Evolutionary conservation across 2,797 vertebrate species (phyloP), one percentile per base, ranked within the genome.

Genomic region (Aselliscus stoliczkanus): DNA sequence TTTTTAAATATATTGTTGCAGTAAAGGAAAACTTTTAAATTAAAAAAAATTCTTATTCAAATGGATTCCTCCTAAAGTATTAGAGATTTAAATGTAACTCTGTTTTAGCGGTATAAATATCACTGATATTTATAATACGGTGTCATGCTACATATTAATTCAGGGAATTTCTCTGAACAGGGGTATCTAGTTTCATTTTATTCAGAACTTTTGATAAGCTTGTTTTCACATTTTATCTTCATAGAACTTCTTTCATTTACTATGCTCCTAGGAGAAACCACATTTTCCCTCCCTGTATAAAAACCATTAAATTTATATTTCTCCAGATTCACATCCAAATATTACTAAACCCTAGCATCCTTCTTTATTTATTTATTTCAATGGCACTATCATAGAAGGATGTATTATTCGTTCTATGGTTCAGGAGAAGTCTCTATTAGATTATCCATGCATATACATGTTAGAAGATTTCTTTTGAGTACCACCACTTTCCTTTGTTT

Each of bases 1-100:
- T 97, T 98, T 97, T 93, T 94, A 97, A 94, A 84, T 97, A 95
- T 93, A 98, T 96, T 62, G 94, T 95, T 98, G 81, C 70, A 96
- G 95, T 95, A 84, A 97, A 95, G 70, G 88, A 73, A 96, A 89
- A 81, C 81, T 89, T 89, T 79, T 88, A 56, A 89, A 54, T 73
- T 50, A 62, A 31, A 34, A 56, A 60, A 69, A 54, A 18, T 44
- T 3, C 5, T 34, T 64, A 72, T 73, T 85, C 13, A 85, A 91
- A 58, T 54, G 2, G 13, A 64, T 65, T 21, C 5, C 8, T 82
- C 12, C 42, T 93, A 56, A 89, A 72, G 12, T 62, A 82, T 50
- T 62, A 39, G 31, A 89, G 1, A 54, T 77, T 85, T 81, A 92
- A 92, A 82, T 79, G 12, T 79, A 67, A 96, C 34, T n/a, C 15